A percentile compares a stretch with the other conserved stretches of the same genome.
Conservation (phyloP, 2,797 vertebrate genomes). For the Prunella strophiata region DNA sequence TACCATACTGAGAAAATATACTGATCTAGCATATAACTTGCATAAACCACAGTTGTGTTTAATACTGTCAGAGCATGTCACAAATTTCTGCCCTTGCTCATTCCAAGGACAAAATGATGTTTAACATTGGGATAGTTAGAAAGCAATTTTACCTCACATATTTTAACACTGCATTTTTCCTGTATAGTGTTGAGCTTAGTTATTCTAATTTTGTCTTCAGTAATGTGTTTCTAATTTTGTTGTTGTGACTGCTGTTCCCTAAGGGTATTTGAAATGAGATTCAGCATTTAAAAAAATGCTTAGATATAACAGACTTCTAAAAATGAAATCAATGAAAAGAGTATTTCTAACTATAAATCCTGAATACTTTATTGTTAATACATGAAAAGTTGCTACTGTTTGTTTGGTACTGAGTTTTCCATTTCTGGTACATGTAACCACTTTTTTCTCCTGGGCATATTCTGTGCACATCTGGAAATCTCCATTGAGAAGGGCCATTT, state of each 20-base stretch:
- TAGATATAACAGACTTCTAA: conserved; percentile 2
- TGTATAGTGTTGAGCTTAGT: not conserved
- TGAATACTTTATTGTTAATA: not conserved
- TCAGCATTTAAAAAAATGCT: not conserved
- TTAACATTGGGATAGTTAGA: not conserved
- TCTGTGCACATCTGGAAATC: not conserved
- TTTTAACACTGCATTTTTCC: conserved; percentile 36
- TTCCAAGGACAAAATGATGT: conserved; percentile 35
- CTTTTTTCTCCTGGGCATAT: not conserved
- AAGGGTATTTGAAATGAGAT: conserved; percentile 18
- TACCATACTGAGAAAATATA: not conserved
- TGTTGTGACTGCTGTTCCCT: conserved; percentile 29
- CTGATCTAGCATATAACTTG: not conserved
- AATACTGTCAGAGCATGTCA: not conserved
- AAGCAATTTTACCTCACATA: conserved; percentile 13
- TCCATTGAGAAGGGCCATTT: not conserved
- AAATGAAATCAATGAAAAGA: conserved; percentile 16
- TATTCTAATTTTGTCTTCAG: conserved; percentile 55
- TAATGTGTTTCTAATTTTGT: conserved; percentile 49
- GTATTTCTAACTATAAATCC: not conserved
- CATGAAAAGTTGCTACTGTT: not conserved
- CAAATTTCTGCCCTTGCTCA: not conserved
- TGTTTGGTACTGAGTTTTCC: not conserved
- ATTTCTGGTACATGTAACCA: not conserved
- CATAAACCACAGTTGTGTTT: not conserved